Evolutionary conservation across 1,140 invertebrate species (phyloP).

Genomic region (Bombus haemorrhoidalis): DNA sequence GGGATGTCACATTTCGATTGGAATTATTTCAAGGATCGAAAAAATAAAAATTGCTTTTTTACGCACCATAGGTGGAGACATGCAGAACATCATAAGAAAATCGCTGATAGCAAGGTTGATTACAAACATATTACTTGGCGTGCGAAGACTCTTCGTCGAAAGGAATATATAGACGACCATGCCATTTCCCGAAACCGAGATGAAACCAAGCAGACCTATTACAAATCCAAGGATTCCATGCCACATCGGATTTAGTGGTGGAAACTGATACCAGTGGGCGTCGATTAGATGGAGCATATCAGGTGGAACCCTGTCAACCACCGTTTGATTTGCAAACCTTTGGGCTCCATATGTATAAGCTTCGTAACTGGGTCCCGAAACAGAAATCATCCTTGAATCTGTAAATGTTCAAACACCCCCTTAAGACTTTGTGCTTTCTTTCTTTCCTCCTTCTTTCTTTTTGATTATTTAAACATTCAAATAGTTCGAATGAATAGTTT

Average conservation of each 20-base stretch:
- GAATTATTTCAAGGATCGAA: background rate
- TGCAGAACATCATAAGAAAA: conserved; percentile 93
- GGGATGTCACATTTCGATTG: background rate
- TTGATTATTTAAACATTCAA: background rate
- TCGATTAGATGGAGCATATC: conserved; percentile 90
- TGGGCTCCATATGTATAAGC: conserved; percentile 70
- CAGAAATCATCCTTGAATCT: conserved; percentile 73
- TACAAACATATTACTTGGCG: conserved; percentile 92
- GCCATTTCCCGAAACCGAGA: conserved; percentile 90
- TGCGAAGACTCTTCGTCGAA: conserved; percentile 89
- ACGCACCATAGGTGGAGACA: conserved; percentile 90
- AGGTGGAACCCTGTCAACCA: conserved; percentile 88
- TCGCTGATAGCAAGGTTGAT: conserved; percentile 94
- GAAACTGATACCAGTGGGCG: conserved; percentile 89
- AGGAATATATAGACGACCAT: conserved; percentile 94
- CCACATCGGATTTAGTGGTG: conserved; percentile 91
- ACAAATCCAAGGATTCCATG: conserved; percentile 90
- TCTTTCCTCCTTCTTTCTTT: background rate
- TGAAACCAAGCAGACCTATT: conserved; percentile 88
- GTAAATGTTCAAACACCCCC: background rate
- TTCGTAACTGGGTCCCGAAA: conserved; percentile 78
- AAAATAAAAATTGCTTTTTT: background rate
- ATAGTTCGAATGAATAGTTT: background rate
- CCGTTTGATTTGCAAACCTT: conserved; percentile 85
- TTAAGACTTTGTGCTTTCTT: background rate